Evolutionary conservation across 2,888 invertebrate genomes (phyloP), one percentile per base, ranked within the genome.

Genomic region (Tortricodes alternella): DNA sequence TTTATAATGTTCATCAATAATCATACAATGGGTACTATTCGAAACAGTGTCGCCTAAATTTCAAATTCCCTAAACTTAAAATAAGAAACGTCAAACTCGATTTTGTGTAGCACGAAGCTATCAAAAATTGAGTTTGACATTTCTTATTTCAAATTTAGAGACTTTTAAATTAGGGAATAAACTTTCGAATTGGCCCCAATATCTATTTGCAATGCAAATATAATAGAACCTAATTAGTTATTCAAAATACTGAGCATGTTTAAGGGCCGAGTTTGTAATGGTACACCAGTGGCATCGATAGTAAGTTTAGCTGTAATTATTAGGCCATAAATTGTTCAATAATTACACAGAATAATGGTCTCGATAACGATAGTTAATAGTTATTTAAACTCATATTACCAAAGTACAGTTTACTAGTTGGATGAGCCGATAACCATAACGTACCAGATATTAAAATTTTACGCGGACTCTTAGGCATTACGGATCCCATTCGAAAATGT

Each of bases 241-340:
- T 29, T 11, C 0, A 29, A 29, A 29, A 11, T 29, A n/a, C 11
- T n/a, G n/a, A n/a, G n/a, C n/a, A 5, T 29, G 29, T 29, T 29
- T 4, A n/a, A 29, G 9, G 1, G 29, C 29, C 29, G 11, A 13
- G 15, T 24, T 41, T 24, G 24, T 11, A 38, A 38, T 9, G 9
- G 39, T 13, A 34, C 15, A 19, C 9, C 21, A 27, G n/a, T 49
- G 39, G 46, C 39, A 24, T 24, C 13, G 34, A 39, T 34, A 19
- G 35, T 35, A 43, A 35, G 41, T 49, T 49, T 55, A 41, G 48
- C 48, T 35, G 24, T 55, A 43, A 49, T 55, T 55, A 55, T 49
- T 49, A 43, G 34, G 35, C 39, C 55, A 49, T 55, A 55, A 55
- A 49, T 55, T 55, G 41, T 16, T 41, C 41, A 43, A 27, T 55